Conservation (phyloP, 2,797 vertebrate species). For the Tolypeutes matacus region DNA sequence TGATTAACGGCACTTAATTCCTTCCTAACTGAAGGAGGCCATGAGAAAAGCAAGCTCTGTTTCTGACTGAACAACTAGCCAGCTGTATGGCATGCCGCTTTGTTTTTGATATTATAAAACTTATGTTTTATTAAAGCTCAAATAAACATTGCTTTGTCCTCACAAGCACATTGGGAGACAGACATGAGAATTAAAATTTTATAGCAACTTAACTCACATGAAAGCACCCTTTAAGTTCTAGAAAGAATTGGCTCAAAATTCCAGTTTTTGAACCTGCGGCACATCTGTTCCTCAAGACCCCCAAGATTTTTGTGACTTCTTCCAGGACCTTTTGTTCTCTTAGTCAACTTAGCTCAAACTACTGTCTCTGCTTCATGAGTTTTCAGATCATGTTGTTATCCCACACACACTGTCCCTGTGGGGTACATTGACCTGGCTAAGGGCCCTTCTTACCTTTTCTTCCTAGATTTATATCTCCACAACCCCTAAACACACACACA, state of each 20-base stretch:
- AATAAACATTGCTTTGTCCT: slow-evolving; percentile 20
- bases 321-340: neutral
- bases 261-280: too few relatives aligned
- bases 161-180: neutral
- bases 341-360: neutral
- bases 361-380: neutral
- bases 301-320: neutral
- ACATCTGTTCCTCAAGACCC: neutral
- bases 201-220: neutral
- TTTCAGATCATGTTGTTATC: neutral
- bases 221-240: neutral
- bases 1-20: neutral
- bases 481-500: neutral
- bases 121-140: slow-evolving; percentile 28
- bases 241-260: slow-evolving; percentile 3
- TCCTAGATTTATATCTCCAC: neutral
- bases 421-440: neutral
- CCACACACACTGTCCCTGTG: too few relatives aligned
- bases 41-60: neutral
- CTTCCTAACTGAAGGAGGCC: neutral
- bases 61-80: neutral
- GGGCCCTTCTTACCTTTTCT: neutral
- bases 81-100: neutral
- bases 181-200: neutral
- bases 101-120: slow-evolving; percentile 1